Percentiles rank a stretch among this genome's conserved stretches.
phyloP scores from a whole-genome alignment of 1,140 invertebrate genomes.

The Drosophila lacteicornis region DNA sequence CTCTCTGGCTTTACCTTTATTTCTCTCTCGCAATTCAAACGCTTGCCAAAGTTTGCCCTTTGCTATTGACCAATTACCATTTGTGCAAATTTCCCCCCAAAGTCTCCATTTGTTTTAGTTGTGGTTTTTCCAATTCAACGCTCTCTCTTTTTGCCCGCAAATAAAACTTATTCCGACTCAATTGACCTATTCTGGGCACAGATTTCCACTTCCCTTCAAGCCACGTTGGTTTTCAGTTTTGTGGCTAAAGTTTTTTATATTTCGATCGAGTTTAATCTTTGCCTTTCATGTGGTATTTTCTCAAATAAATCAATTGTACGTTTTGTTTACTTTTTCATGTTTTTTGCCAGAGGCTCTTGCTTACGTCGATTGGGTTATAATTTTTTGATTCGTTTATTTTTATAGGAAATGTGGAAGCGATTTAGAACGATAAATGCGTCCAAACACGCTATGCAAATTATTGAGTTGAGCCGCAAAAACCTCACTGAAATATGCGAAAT shows the following conservation, averaged over 20 bases:
- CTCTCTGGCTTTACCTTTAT: conserved; percentile 8
- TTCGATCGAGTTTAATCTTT: conserved; percentile 52
- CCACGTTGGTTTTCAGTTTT: conserved; percentile 27
- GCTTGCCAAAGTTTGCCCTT: conserved; percentile 48
- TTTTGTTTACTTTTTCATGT: conserved; percentile 50
- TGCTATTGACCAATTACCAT: conserved; percentile 60
- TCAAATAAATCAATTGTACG: conserved; percentile 56
- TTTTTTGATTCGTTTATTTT: conserved; percentile 35
- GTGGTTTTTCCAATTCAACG: conserved; percentile 62
- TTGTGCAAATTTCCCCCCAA: conserved; percentile 33
- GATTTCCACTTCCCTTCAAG: conserved; percentile 8
- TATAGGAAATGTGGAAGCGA: conserved; percentile 36
- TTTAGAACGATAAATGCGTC: conserved; percentile 45
- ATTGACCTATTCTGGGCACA: conserved; percentile 32
- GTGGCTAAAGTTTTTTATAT: conserved; percentile 28
- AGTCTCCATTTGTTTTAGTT: conserved; percentile 57
- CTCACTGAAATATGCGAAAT: conserved; percentile 27
- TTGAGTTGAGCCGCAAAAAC: conserved; percentile 27
- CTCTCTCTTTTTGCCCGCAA: conserved; percentile 42
- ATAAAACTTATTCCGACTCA: conserved; percentile 64
- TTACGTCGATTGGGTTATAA: conserved; percentile 32
- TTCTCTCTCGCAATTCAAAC: not conserved
- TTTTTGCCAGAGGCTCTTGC: conserved; percentile 15
- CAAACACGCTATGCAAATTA: conserved; percentile 75
- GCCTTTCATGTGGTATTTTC: conserved; percentile 54